Evolutionary conservation across 35 echinoderm and acorn worm genomes (phyloP).

Genomic region (Strongylocentrotus purpuratus): DNA sequence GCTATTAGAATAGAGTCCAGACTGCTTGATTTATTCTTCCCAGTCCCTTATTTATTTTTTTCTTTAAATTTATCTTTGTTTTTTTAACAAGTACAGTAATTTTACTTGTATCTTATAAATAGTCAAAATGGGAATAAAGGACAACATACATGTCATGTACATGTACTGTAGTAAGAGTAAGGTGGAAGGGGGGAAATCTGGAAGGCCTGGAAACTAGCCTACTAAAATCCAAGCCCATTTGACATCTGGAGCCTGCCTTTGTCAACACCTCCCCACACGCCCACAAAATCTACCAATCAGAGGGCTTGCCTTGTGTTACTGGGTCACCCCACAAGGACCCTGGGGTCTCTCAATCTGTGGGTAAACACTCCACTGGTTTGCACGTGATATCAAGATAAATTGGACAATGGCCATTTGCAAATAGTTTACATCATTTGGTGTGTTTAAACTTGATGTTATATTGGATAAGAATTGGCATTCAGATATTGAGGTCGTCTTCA

Average conservation of each 20-base stretch:
- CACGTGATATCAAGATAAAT: background rate
- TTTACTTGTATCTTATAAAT: no score
- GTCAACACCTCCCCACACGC: slow-evolving; percentile 31
- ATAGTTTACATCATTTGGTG: background rate
- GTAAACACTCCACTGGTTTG: background rate
- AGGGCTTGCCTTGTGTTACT: background rate
- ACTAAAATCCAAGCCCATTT: background rate
- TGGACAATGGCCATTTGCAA: background rate
- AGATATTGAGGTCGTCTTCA: no score
- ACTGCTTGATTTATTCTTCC: background rate
- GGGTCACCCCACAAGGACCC: background rate
- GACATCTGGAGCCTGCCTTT: background rate
- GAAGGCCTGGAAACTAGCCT: background rate
- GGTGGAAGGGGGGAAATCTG: background rate
- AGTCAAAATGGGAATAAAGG: no score
- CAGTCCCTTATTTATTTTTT: background rate
- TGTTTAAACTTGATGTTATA: background rate
- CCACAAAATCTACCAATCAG: slow-evolving; percentile 30
- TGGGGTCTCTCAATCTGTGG: background rate
- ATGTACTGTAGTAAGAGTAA: background rate
- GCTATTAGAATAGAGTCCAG: background rate
- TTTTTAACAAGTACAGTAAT: background rate
- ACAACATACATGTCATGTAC: background rate
- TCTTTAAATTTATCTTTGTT: background rate
- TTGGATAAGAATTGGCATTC: no score